Base-by-base conservation (phyloP, 30 jellyfish, hydroid and myxozoan species). In the Hydractinia symbiolongicarpus region DNA sequence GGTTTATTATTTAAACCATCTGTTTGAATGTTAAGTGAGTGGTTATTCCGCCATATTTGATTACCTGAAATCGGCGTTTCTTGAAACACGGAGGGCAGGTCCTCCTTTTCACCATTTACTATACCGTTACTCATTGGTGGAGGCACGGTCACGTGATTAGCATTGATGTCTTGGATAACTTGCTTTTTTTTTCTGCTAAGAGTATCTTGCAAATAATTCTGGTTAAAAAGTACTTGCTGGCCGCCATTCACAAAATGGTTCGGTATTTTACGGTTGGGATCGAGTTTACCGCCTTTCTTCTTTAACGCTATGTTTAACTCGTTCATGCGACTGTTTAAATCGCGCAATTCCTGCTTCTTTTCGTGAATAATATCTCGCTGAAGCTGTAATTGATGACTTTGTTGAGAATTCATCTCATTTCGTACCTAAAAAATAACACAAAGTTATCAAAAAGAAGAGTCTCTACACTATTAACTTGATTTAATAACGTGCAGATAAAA, bases 351-450 rank as follows among this genome's bases (percentile, higher is more conserved):
- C 72, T 81, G 89, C 60, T 89, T 73, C 72, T 80, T 93, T 44
- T 83, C 91, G 17, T 60, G 71, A 50, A 93, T 61, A 5, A 93
- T 76, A 20, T 86, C 81, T 72, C 88, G 84, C 68, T 93, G 98
- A 40, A 79, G 60, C 44, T 81, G 77, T 13, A 93, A 87, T 56
- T 87, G 90, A 11, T 60, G 82, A 61, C 95, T 93, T 70, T 93
- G 98, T 20, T 93, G 83, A 57, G 82, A 77, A 68, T 88, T 93
- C 79, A 93, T 74, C 68, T 93, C 98, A 72, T 93, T 93, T 54
- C 98, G 82, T 4, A 91, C 88, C 98, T 93, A 77, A 30, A 49
- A 10, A 52, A 67, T 44, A 52, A 9, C 8, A 79, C 6, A 51
- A 7, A 44, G 40, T 64, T 0, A 6, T 64, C 19, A 4, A 64